Base-by-base conservation (phyloP, 2,113 vertebrate species). In the Dasyornis broadbenti region DNA sequence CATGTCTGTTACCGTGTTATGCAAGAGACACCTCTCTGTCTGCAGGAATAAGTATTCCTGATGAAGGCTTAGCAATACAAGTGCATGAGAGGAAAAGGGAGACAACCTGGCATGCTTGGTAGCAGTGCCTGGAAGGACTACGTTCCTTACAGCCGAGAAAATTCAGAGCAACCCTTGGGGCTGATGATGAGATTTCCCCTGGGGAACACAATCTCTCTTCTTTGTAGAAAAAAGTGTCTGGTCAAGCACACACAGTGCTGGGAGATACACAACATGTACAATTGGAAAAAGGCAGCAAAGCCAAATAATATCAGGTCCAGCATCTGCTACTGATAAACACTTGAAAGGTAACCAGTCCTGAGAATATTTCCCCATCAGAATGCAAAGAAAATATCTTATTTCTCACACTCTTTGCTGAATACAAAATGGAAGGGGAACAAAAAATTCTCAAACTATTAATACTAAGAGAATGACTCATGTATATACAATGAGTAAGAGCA, bases 391-490 rank as follows among this genome's bases (percentile, higher is more conserved):
- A 44, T 53, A 60, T 68, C 79, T 94, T 88, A 78, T 93, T 96
- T 94, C 89, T 97, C 71, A 89, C 26, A 45, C 49, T 64, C 73
- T 83, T 78, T 87, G 68, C 79, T 87, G 61, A 89, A 85, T 83
- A 65, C 5, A 63, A 80, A 89, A 45, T 20, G 30, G 10, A 22
- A 59, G 63, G 53, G 60, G 63, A 44, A 30, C 8, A 45, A 92
- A 89, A 96, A 91, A 73, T 77, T 89, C 85, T 94, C 80, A 64
- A 66, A 76, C 23, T 49, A 75, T 61, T 77, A 93, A 45, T 59
- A 54, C 61, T 80, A 95, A 96, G 75, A 94, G 85, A 96, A 93
- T 61, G 69, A 81, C 72, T 95, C 85, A 95, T 90, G 96, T 96
- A 87, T 59, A 89, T 18, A 50, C 19, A 73, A 47, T 33, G 33